A percentile compares a stretch with the other conserved stretches of the same genome.
Conservation (phyloP, 1,140 invertebrate species). For the Nymphalis io region DNA sequence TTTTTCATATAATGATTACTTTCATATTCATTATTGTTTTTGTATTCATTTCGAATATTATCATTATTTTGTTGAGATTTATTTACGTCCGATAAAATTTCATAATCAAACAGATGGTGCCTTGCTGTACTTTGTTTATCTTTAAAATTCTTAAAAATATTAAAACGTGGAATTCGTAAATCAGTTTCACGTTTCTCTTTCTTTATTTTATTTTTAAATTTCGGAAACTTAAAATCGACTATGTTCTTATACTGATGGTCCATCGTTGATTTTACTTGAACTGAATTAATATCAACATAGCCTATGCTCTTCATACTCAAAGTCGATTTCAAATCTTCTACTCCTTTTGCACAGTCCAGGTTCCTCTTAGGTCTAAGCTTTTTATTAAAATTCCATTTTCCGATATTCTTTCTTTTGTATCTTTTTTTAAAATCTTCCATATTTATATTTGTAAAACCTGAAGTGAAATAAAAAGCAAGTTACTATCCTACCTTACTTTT, state of each 20-base stretch:
- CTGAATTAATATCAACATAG: constrained; percentile 21
- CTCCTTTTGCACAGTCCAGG: neutral
- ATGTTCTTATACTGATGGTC: neutral
- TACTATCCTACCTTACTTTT: too few species aligned
- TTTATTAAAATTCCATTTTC: too few species aligned
- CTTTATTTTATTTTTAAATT: neutral
- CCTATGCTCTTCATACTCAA: neutral
- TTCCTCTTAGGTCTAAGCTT: neutral
- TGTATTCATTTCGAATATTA: too few species aligned
- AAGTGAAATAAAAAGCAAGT: too few species aligned
- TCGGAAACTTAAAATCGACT: too few species aligned
- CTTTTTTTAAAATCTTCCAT: too few species aligned
- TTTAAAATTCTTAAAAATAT: constrained; percentile 56
- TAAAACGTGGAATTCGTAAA: constrained; percentile 44
- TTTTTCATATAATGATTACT: constrained; percentile 32
- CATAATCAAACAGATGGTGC: constrained; percentile 45
- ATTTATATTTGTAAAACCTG: too few species aligned
- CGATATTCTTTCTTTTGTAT: too few species aligned
- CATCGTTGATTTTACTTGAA: constrained; percentile 34
- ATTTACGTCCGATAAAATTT: constrained; percentile 33
- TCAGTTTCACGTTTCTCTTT: constrained; percentile 36
- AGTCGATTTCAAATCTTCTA: neutral
- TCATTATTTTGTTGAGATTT: neutral
- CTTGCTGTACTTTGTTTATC: constrained; percentile 23
- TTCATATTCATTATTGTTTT: neutral